Percentiles rank a stretch among this genome's conserved stretches.
Evolutionary conservation across 2,113 vertebrate species (phyloP).

Genomic region (Empidonax traillii): DNA sequence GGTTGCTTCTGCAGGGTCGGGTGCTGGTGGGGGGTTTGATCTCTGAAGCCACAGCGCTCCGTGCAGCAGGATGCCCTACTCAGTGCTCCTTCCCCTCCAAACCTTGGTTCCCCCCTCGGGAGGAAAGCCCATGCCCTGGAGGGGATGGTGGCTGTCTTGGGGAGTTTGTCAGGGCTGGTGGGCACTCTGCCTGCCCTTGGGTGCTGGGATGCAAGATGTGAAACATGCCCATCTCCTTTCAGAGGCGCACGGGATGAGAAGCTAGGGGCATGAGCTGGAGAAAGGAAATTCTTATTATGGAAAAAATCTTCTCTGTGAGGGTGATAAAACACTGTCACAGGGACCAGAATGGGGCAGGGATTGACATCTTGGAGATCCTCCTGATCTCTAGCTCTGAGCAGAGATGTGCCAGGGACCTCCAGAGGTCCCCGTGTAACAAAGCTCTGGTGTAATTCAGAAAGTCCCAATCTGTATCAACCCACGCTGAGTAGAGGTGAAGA

Average conservation of each 20-base stretch:
- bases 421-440: neutral
- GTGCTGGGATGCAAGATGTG: neutral
- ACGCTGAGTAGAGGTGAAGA: neutral
- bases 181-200: neutral
- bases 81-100: neutral
- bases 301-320: neutral
- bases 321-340: neutral
- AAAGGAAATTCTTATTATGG: neutral
- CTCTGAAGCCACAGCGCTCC: neutral
- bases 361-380: neutral
- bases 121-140: neutral
- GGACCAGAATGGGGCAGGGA: neutral
- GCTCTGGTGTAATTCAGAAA: neutral
- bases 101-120: neutral
- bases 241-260: neutral
- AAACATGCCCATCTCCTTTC: neutral
- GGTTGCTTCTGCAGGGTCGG: neutral
- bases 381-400: neutral
- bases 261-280: rapidly evolving
- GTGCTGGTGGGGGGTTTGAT: neutral
- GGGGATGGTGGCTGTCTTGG: neutral
- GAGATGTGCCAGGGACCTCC: neutral
- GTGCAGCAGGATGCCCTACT: neutral
- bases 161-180: neutral
- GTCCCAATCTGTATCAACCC: neutral